Percentiles rank a stretch among this genome's conserved stretches.
phyloP scores from a whole-genome alignment of 2,113 vertebrate genomes.

The Pomatorhinus ruficollis region DNA sequence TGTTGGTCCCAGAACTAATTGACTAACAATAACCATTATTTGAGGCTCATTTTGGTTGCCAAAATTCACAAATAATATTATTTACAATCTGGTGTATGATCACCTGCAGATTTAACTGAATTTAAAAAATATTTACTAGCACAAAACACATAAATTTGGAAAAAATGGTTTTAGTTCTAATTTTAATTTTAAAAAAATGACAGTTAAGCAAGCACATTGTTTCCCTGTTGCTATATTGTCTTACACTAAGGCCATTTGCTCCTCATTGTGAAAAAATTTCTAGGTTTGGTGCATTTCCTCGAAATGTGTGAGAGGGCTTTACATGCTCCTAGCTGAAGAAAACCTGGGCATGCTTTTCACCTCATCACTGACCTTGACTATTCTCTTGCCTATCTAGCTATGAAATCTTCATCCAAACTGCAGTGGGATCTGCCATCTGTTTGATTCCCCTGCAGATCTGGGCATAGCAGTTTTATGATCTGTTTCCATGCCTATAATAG shows the following conservation, averaged over 20 bases:
- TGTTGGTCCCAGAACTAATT: not conserved
- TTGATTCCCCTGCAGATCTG: slow-evolving; percentile 15
- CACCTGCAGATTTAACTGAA: not conserved
- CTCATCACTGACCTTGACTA: not conserved
- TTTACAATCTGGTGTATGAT: not conserved
- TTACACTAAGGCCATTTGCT: not conserved
- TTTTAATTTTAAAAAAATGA: not conserved
- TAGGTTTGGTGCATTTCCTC: not conserved
- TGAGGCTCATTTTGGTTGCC: not conserved
- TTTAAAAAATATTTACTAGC: not conserved
- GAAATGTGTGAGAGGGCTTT: not conserved
- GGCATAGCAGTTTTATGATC: not conserved
- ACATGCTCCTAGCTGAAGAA: not conserved
- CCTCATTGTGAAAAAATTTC: not conserved
- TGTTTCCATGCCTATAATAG: not conserved
- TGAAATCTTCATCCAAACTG: slow-evolving; percentile 16
- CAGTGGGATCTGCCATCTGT: slow-evolving; percentile 35
- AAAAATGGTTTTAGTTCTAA: not conserved
- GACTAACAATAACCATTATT: not conserved
- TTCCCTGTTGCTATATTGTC: not conserved
- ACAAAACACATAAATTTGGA: not conserved
- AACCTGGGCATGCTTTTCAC: not conserved
- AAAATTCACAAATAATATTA: not conserved
- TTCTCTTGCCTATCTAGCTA: not conserved
- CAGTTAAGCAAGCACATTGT: not conserved